Percentiles rank a stretch among this genome's conserved stretches.
These are phyloP conservation scores for Lysiphlebus fabarum DNA, from an alignment of 1,140 invertebrate species.

Conservation along the genomic window DNA sequence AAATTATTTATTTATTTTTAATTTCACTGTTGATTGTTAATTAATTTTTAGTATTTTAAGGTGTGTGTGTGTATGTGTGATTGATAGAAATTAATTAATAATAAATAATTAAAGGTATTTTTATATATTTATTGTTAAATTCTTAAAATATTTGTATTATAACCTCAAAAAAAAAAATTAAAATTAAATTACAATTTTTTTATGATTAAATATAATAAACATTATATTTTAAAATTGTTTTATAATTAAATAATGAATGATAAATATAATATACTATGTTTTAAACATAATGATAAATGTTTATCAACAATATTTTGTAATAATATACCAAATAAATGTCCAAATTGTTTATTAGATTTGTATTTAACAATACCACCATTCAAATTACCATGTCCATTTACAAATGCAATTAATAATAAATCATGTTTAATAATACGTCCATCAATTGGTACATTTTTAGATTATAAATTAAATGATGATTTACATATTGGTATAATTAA, in stretches of 20 bases:
- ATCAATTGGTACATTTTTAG: conserved; percentile 42
- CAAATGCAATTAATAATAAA: conserved; percentile 35
- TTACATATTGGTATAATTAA: conserved; percentile 47
- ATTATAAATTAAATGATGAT: conserved; percentile 38
- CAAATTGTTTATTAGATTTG: conserved; percentile 35
- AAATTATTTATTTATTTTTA: too few relatives aligned
- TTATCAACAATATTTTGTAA: conserved; percentile 41
- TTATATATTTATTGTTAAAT: background rate
- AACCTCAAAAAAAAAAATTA: background rate
- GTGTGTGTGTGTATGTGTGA: too few relatives aligned
- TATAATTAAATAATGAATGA: conserved; percentile 19
- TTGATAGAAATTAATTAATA: too few relatives aligned
- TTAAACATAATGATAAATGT: conserved; percentile 42
- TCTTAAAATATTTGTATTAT: background rate
- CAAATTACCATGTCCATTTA: conserved; percentile 44
- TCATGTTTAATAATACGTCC: conserved; percentile 42
- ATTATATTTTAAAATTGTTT: too few relatives aligned
- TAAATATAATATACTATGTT: conserved; percentile 41
- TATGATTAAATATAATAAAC: too few relatives aligned
- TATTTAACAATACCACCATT: conserved; percentile 41
- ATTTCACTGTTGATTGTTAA: too few relatives aligned
- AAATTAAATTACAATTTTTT: too few relatives aligned
- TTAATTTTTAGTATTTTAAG: too few relatives aligned
- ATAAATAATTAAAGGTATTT: too few relatives aligned
- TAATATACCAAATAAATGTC: conserved; percentile 41